Percentiles rank a stretch among this genome's conserved stretches.
These are phyloP conservation scores for Valencia hispanica DNA, from an alignment of 2,797 vertebrate species.

Conservation along the genomic window DNA sequence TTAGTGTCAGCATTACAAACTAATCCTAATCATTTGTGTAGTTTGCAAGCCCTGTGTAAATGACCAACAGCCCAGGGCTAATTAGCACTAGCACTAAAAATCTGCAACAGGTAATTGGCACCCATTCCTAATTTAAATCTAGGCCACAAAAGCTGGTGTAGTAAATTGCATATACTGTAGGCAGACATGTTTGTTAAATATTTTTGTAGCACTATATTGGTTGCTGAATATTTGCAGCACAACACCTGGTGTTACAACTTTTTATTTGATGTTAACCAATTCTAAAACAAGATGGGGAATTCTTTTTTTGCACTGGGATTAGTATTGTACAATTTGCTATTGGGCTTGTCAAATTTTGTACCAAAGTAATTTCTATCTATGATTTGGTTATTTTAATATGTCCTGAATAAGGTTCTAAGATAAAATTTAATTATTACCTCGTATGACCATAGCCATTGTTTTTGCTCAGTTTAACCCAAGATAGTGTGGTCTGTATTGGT, in stretches of 20 bases:
- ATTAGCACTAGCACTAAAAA: not conserved
- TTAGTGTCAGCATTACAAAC: too few relatives aligned
- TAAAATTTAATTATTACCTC: not conserved
- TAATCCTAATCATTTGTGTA: too few relatives aligned
- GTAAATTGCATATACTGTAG: not conserved
- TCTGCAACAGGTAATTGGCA: not conserved
- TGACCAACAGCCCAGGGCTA: not conserved
- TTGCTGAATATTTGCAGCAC: not conserved
- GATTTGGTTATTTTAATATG: not conserved
- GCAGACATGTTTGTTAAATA: not conserved
- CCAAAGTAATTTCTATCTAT: not conserved
- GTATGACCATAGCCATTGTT: not conserved
- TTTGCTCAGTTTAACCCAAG: not conserved
- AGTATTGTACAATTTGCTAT: not conserved
- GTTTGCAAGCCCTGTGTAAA: not conserved
- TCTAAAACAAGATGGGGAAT: not conserved
- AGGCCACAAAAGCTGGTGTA: not conserved
- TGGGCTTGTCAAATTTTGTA: not conserved
- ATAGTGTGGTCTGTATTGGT: slow-evolving; percentile 4
- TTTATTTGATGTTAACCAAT: not conserved
- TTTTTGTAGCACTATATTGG: not conserved
- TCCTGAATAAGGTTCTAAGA: not conserved
- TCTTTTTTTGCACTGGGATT: not conserved
- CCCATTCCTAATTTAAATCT: not conserved
- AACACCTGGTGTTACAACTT: not conserved